Evolutionary conservation across 2,113 vertebrate species (phyloP), one percentile per base, ranked within the genome.

Genomic region (Albula goreensis): DNA sequence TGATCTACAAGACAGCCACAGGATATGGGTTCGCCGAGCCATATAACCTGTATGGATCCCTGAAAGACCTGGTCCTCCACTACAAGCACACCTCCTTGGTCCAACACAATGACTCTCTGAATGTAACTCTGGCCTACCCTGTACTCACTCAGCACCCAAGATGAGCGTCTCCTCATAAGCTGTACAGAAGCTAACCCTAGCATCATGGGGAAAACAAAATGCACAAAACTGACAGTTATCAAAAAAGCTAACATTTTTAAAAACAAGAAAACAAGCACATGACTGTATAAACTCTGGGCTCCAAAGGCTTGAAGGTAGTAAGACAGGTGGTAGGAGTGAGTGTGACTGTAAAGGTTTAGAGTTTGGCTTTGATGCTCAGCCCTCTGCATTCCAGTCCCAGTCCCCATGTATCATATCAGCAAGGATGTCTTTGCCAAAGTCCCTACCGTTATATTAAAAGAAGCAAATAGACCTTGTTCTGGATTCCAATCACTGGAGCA

Each of bases 71-170:
- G 93, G 97, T 98, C 87, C 94, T 98, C 90, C 97, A 98, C 93
- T 98, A 98, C 96, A 97, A 96, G 91, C 96, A 97, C 86, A 96
- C 96, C 0, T 98, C 97, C 1, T 95, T 98, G 87, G 96, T 97
- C 93, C 97, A 98, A 93, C 97, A 98, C 96, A 98, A 98, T 1
- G 97, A 98, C 90, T 97, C 97, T 2, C 96, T 98, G 90, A 96
- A 97, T 79, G 97, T 98, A 94, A 97, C 97, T 0, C 95, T 98
- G 31, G 97, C 97, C 41, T 96, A 96, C 92, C 97, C 97, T 0
- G 96, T 97, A 89, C 94, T 97, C 19, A 95, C 96, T 50, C 96
- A 95, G n/a, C 97, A 96, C 5, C 93, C 96, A 87, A 96, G 96
- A 95, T 97, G 96, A 97, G 90, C 81, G 52, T 25, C 25, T 8